phyloP scores from a whole-genome alignment of 2,797 vertebrate species.

The Phylloscopus collybita region DNA sequence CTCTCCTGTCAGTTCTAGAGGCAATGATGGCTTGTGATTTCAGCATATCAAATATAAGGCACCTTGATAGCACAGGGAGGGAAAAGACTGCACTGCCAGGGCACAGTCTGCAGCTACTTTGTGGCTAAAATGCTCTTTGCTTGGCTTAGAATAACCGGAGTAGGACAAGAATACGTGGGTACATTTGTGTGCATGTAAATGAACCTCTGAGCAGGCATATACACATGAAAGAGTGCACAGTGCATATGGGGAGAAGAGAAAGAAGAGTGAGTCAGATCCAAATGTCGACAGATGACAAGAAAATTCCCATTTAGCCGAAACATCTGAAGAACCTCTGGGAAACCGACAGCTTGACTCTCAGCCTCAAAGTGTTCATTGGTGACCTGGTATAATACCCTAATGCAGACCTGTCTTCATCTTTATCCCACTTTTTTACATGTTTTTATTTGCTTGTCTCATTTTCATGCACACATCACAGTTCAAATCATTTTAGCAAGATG shows the following conservation, averaged over 20 bases:
- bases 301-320: constrained; percentile 25
- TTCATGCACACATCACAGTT: constrained; percentile 29
- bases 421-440: not conserved
- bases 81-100: not conserved
- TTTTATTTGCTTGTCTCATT: constrained; percentile 60
- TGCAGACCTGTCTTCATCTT: constrained; percentile 14
- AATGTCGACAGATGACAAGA: not conserved
- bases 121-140: not conserved
- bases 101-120: not conserved
- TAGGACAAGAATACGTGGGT: not conserved
- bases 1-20: constrained; percentile 24
- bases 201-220: accelerated
- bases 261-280: not conserved
- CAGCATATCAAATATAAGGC: constrained; percentile 16
- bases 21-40: constrained; percentile 20
- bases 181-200: not conserved
- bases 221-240: not conserved
- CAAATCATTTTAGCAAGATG: constrained; percentile 12
- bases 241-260: not conserved
- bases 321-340: not conserved
- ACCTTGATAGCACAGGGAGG: not conserved
- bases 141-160: not conserved
- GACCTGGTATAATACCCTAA: constrained; percentile 48
- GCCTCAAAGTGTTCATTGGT: constrained; percentile 3
- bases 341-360: constrained; percentile 17